Base-by-base conservation (phyloP, 2,113 vertebrate genomes). In the Parus major region DNA sequence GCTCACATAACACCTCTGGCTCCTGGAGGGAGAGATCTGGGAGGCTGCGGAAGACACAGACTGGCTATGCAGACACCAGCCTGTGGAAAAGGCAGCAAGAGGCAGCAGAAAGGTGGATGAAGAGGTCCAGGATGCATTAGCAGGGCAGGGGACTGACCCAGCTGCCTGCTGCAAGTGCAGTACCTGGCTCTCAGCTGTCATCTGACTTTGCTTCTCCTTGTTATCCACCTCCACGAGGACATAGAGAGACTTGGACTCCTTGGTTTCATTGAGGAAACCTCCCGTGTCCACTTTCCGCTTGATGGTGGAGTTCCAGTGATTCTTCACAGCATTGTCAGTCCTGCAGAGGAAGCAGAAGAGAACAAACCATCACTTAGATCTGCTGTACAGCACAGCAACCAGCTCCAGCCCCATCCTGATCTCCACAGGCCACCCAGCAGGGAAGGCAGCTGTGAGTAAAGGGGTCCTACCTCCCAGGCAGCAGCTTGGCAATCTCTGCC, bases 221-320 rank as follows among this genome's bases (percentile, higher is more conserved):
- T 98, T 98, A 27, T 99, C 99, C 2, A 98, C 96, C 49, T 98
- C 98, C 90, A 95, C 96, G 0, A 98, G 93, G n/a, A 98, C 24
- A 49, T 96, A 87, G 64, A 98, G 86, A 12, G 97, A 92, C 71
- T 97, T 97, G 64, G 97, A 86, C 89, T 97, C 97, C 88, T 98
- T 98, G 10, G 95, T 81, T 92, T 98, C 98, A 6, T 90, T 98
- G 13, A 97, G 89, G 70, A 99, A 99, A 53, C 98, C 98, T 39
- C 99, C 99, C 0, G 98, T 99, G 93, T 99, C 99, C 88, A 99
- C 98, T 57, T 99, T 99, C 61, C 99, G 98, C 90, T 99, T 99
- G 93, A 99, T 99, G 46, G 99, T 99, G 2, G 99, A 99, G 92
- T 99, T 99, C 99, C 99, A 99, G 97, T 99, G 99, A 95, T 99